Percentiles rank a stretch among this genome's conserved stretches.
phyloP scores from a whole-genome alignment of 2,113 vertebrate species.

The Microtus ochrogaster region DNA sequence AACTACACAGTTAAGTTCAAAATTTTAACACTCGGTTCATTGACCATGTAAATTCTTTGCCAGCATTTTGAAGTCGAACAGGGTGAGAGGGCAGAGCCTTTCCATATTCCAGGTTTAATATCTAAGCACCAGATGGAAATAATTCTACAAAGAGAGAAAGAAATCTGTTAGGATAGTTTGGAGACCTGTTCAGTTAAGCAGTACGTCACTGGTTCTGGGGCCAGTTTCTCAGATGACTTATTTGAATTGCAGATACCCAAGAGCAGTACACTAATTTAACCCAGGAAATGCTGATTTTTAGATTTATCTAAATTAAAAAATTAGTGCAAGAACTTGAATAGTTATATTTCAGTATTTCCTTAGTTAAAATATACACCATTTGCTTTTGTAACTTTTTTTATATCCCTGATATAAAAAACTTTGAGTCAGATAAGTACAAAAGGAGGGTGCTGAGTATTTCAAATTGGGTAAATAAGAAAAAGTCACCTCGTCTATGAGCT shows the following conservation, averaged over 20 bases:
- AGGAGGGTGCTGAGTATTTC: neutral
- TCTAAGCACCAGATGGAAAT: constrained; percentile 85
- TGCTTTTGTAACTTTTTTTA: neutral
- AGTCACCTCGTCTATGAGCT: neutral
- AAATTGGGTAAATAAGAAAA: constrained; percentile 24
- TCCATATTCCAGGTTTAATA: constrained; percentile 82
- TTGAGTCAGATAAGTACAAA: neutral
- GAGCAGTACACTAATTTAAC: constrained; percentile 82
- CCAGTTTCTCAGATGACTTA: constrained; percentile 87
- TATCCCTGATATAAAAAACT: neutral
- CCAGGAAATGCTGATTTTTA: constrained; percentile 67
- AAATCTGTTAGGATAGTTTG: constrained; percentile 88
- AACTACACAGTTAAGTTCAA: constrained; percentile 68
- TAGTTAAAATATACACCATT: neutral
- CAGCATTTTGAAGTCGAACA: constrained; percentile 83
- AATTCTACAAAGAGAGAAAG: constrained; percentile 86
- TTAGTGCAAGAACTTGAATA: neutral
- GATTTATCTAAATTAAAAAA: constrained; percentile 46
- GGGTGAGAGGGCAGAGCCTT: constrained; percentile 78
- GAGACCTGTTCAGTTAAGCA: constrained; percentile 86
- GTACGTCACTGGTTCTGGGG: constrained; percentile 80
- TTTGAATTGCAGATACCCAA: constrained; percentile 87
- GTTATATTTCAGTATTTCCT: constrained; percentile 45
- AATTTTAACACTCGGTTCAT: constrained; percentile 77
- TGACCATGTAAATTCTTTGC: constrained; percentile 78